phyloP scores from a whole-genome alignment of 2,113 vertebrate species.

The Dasyprocta punctata region DNA sequence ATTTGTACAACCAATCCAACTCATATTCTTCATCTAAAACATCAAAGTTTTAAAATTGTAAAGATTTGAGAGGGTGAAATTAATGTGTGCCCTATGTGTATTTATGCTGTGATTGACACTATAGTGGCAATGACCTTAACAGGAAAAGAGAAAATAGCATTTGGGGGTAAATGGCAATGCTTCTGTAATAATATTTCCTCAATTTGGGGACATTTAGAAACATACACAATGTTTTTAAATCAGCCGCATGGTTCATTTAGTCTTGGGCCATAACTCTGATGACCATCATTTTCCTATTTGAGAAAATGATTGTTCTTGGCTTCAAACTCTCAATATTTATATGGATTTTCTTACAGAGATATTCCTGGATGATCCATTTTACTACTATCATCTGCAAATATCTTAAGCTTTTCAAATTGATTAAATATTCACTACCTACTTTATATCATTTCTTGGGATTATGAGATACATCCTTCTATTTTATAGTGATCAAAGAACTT shows the following conservation, averaged over 20 bases:
- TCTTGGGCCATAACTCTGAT: background rate
- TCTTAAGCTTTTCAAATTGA: background rate
- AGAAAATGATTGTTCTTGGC: background rate
- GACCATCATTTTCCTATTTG: background rate
- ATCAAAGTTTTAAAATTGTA: background rate
- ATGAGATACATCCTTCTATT: background rate
- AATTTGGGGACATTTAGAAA: background rate
- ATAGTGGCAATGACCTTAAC: background rate
- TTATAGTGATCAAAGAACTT: conserved; percentile 14
- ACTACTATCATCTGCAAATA: background rate
- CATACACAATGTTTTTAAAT: background rate
- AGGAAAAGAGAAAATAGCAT: background rate
- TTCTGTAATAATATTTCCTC: background rate
- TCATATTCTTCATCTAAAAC: background rate
- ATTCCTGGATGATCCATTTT: background rate
- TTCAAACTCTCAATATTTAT: background rate
- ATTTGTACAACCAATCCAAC: background rate
- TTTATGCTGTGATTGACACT: background rate
- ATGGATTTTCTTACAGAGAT: background rate
- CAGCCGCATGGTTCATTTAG: background rate
- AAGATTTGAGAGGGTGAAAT: background rate
- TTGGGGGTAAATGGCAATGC: background rate
- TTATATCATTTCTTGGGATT: background rate
- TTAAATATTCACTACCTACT: background rate
- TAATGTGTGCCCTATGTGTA: background rate